Conservation (phyloP, 92 coral and sea anemone genomes). For the Muricea muricata region DNA sequence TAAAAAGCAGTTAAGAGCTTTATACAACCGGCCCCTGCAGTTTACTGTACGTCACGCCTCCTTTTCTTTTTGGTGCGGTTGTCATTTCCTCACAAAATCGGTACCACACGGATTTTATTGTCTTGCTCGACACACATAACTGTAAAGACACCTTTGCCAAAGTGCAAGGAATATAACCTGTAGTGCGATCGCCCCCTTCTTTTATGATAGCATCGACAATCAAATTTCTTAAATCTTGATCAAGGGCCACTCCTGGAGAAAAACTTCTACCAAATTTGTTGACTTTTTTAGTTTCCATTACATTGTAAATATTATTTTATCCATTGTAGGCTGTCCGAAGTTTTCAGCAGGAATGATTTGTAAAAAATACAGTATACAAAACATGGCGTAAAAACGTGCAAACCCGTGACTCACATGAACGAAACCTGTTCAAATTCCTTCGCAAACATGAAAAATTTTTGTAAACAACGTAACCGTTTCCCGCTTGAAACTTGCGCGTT, state of each 20-base stretch:
- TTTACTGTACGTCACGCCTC: slow-evolving; percentile 32
- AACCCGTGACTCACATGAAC: not conserved
- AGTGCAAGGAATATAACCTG: slow-evolving; percentile 44
- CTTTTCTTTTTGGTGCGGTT: slow-evolving; percentile 31
- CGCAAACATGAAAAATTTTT: too few species aligned
- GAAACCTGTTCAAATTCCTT: too few species aligned
- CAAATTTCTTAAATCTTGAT: slow-evolving; percentile 7
- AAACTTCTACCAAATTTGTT: slow-evolving; percentile 29
- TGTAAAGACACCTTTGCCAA: slow-evolving; percentile 6
- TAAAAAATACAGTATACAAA: too few species aligned
- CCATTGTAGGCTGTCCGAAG: too few species aligned
- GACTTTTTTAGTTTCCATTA: too few species aligned
- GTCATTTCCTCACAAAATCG: slow-evolving; percentile 38
- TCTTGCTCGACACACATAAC: slow-evolving; percentile 14
- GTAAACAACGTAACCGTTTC: too few species aligned
- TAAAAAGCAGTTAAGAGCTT: too few species aligned
- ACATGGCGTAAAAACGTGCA: too few species aligned
- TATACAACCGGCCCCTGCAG: too few species aligned
- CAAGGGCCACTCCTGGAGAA: slow-evolving; percentile 19
- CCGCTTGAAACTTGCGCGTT: too few species aligned
- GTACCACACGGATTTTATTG: slow-evolving; percentile 39
- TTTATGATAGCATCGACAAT: slow-evolving; percentile 2
- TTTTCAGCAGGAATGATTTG: too few species aligned
- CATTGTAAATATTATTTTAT: too few species aligned
- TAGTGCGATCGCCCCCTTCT: slow-evolving; percentile 38